Evolutionary conservation across 2,888 invertebrate genomes (phyloP), one percentile per base, ranked within the genome.

Genomic region (Oscheius sp.): DNA sequence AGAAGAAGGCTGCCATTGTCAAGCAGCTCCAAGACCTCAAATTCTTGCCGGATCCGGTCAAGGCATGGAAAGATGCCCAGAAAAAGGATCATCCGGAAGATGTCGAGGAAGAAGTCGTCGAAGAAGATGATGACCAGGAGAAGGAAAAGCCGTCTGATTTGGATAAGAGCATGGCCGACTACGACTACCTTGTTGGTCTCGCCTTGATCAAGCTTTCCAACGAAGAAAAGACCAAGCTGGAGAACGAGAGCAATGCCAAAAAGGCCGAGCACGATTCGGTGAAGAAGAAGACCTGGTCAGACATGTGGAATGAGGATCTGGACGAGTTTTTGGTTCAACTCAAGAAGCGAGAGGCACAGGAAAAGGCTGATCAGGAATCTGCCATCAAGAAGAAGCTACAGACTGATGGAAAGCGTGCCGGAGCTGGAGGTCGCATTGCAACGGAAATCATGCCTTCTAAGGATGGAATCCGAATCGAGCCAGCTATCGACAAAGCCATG

Each of bases 101-200:
- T 51, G 85, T 79, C 58, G 76, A 78, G 58, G 76, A 75, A 62
- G 85, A 84, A 71, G 87, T 87, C 74, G 81, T 73, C 59, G 89
- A 89, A 47, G 88, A 91, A 75, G 92, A 92, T 92, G 90, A 73
- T 10, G 48, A 50, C 9, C 87, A 88, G 74, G 80, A 73, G 65
- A 89, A 89, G 48, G 87, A 91, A 74, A 92, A 92, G 53, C 53
- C 13, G 11, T 57, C 59, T 33, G 55, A 53, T 2, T 37, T 60
- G 5, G 79, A 75, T 7, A 29, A 37, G 5, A 71, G 76, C 62
- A 73, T 85, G 35, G 78, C 83, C 29, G 94, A 95, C 89, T 96
- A 92, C 90, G 95, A 97, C 91, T 99, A 99, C 90, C 92, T 99
- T 58, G 92, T 99, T 76, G 95, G 95, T 21, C 95, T 98, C 96